Conservation (phyloP, 2,888 invertebrate species). For the Aspidiotus destructor region DNA sequence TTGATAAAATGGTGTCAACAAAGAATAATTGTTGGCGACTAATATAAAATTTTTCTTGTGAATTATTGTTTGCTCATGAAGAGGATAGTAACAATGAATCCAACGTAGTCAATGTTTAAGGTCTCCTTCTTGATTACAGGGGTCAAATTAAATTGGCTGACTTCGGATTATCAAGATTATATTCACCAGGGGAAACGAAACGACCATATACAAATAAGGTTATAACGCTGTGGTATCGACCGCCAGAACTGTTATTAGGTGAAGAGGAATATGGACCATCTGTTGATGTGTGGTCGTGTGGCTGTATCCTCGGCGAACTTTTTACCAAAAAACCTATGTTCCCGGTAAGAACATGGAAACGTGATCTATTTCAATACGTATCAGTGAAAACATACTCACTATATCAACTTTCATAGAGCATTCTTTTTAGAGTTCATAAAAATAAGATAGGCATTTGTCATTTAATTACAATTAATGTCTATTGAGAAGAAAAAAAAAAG, state of each 20-base stretch:
- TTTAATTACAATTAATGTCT: too few species aligned
- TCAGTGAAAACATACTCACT: slow-evolving; percentile 38
- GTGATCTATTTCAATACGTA: neutral
- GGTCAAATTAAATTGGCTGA: slow-evolving; percentile 98
- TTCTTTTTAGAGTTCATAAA: too few species aligned
- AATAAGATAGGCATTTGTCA: too few species aligned
- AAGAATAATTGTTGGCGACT: too few species aligned
- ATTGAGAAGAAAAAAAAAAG: too few species aligned
- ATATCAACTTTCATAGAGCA: too few species aligned
- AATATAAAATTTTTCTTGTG: too few species aligned
- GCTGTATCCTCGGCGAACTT: slow-evolving; percentile 97
- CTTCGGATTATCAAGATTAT: slow-evolving; percentile 92
- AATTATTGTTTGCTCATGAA: too few species aligned
- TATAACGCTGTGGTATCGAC: slow-evolving; percentile 98
- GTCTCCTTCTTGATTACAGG: slow-evolving; percentile 47
- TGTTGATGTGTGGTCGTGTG: slow-evolving; percentile 99
- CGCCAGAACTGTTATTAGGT: slow-evolving; percentile 90
- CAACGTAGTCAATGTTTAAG: neutral
- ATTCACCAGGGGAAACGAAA: slow-evolving; percentile 87
- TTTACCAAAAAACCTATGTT: slow-evolving; percentile 93
- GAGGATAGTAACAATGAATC: too few species aligned
- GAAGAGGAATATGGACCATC: slow-evolving; percentile 96
- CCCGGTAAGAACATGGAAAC: slow-evolving; percentile 52
- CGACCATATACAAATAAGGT: slow-evolving; percentile 98
- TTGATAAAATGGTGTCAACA: too few species aligned